Percentiles rank a stretch among this genome's conserved stretches.
Evolutionary conservation across 1,140 invertebrate genomes (phyloP).

Genomic region (Drosophila lacertosa): DNA sequence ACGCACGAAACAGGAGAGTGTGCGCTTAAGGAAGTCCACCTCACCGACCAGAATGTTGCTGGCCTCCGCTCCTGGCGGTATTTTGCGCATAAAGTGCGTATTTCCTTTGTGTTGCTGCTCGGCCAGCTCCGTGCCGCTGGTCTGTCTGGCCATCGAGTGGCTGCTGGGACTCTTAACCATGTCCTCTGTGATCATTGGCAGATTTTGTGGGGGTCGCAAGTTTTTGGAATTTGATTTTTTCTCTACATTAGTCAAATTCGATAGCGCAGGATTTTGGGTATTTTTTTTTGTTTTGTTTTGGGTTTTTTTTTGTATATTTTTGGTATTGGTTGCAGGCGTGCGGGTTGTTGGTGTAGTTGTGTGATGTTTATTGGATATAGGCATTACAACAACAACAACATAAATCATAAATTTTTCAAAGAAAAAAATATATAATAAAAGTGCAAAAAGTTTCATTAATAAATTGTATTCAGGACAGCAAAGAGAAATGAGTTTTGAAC

Average conservation of each 20-base stretch:
- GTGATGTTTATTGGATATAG: constrained; percentile 35
- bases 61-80: constrained; percentile 97
- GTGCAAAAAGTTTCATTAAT: constrained; percentile 47
- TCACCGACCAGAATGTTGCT: constrained; percentile 99
- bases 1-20: constrained; percentile 96
- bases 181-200: constrained; percentile 81
- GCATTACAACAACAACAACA: constrained; percentile 62
- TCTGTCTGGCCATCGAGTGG: constrained; percentile 91
- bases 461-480: constrained; percentile 31
- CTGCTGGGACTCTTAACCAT: constrained; percentile 92
- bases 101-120: constrained; percentile 94
- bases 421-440: constrained; percentile 57
- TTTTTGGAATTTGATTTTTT: constrained; percentile 82
- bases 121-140: constrained; percentile 88
- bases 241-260: constrained; percentile 68
- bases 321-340: constrained; percentile 37
- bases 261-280: constrained; percentile 5
- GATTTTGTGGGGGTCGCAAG: constrained; percentile 66
- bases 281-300: too few species aligned
- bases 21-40: constrained; percentile 97
- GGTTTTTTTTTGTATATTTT: background rate
- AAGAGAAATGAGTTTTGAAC: constrained; percentile 46
- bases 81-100: constrained; percentile 97
- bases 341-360: constrained; percentile 43
- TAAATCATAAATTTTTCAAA: constrained; percentile 48